phyloP scores from a whole-genome alignment of 2,113 vertebrate genomes.

The Penelope pileata region DNA sequence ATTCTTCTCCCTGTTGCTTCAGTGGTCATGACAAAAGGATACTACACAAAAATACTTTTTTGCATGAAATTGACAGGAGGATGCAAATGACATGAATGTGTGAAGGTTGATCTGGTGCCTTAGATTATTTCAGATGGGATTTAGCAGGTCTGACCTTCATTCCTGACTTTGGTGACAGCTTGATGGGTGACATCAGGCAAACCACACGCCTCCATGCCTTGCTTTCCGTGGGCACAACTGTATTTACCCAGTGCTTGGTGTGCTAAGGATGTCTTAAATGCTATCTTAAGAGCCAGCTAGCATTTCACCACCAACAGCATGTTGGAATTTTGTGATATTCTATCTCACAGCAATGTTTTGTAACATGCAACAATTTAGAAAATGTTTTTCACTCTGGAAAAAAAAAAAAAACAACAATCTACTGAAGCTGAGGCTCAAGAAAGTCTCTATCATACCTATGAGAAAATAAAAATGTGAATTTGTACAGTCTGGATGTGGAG shows the following conservation, averaged over 20 bases:
- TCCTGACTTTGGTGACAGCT: neutral
- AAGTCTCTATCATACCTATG: neutral
- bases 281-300: neutral
- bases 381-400: neutral
- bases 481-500: neutral
- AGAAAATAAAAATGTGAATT: neutral
- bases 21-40: neutral
- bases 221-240: neutral
- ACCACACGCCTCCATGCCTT: neutral
- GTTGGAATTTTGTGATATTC: neutral
- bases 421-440: neutral
- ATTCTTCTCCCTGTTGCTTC: neutral
- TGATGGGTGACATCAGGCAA: neutral
- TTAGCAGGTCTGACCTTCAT: neutral
- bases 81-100: neutral
- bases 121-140: neutral
- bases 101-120: neutral
- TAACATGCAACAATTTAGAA: neutral
- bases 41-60: neutral
- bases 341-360: neutral
- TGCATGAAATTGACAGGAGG: neutral
- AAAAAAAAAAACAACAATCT: too few relatives aligned
- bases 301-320: neutral
- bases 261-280: neutral
- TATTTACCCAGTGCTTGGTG: neutral